Conservation (phyloP, 2,113 vertebrate species). For the Sitta europaea region DNA sequence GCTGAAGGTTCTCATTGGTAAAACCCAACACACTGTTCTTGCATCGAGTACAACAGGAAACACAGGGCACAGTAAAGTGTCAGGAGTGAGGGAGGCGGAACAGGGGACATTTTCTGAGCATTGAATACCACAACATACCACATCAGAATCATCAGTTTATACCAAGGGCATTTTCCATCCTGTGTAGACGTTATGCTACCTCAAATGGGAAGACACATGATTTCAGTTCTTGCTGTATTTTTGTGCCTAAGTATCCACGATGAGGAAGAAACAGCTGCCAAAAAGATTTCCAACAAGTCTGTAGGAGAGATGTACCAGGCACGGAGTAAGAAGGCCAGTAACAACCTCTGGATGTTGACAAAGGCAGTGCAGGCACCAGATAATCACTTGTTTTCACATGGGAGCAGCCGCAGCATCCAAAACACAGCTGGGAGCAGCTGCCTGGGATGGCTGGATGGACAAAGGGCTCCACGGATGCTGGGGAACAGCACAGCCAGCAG, state of each 20-base stretch:
- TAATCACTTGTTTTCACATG: background rate
- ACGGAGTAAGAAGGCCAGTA: background rate
- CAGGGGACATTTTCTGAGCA: background rate
- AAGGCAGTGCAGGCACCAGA: background rate
- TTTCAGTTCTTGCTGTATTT: background rate
- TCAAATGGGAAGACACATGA: background rate
- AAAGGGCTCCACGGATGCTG: background rate
- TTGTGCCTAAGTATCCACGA: background rate
- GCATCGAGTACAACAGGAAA: background rate
- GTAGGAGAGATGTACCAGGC: background rate
- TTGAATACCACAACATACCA: fast-evolving
- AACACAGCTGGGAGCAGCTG: slow-evolving; percentile 2
- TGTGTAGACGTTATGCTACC: background rate
- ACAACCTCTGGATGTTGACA: background rate
- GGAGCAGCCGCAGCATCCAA: background rate
- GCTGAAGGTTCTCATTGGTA: background rate
- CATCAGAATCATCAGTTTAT: background rate
- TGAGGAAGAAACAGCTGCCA: background rate
- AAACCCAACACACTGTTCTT: background rate
- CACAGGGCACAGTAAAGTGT: background rate
- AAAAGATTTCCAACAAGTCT: background rate
- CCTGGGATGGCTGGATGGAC: background rate
- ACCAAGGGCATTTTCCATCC: background rate
- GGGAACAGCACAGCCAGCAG: slow-evolving; percentile 30
- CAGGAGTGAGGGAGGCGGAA: background rate